These are phyloP conservation scores for Aleiodes alternator DNA, from an alignment of 2,888 invertebrate genomes.

Conservation along the genomic window DNA sequence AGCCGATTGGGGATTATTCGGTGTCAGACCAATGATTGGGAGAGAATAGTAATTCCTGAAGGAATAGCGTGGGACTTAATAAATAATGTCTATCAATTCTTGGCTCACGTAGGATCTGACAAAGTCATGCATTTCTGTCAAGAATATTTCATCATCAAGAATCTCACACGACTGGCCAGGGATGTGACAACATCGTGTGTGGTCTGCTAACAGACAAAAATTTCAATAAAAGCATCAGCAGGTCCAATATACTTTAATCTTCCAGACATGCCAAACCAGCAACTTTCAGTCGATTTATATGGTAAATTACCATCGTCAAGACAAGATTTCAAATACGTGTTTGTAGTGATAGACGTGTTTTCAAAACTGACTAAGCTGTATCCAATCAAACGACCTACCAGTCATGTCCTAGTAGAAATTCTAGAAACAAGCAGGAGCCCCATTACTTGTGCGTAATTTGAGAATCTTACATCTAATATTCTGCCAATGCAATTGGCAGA, in stretches of 20 bases:
- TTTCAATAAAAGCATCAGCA: background rate
- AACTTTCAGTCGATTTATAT: constrained; percentile 9
- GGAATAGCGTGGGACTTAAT: constrained; percentile 11
- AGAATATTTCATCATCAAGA: background rate
- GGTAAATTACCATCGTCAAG: background rate
- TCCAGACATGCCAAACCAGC: background rate
- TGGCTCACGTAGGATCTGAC: constrained; percentile 8
- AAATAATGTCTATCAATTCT: background rate
- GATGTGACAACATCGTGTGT: constrained; percentile 6
- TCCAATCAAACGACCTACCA: background rate
- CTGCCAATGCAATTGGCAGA: too few species aligned
- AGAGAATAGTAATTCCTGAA: background rate
- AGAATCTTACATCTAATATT: too few species aligned
- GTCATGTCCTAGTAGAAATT: background rate
- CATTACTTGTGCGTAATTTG: too few species aligned
- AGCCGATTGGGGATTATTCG: background rate
- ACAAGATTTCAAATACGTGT: background rate
- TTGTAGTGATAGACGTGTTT: background rate
- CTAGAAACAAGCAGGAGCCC: background rate
- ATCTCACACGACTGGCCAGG: background rate
- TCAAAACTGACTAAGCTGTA: constrained; percentile 1
- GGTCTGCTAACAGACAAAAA: constrained; percentile 18
- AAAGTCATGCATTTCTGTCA: constrained; percentile 8
- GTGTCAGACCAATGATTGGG: background rate
- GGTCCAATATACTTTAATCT: constrained; percentile 2